Base-by-base conservation (phyloP, 1,140 invertebrate genomes). In the Oedothorax gibbosus region DNA sequence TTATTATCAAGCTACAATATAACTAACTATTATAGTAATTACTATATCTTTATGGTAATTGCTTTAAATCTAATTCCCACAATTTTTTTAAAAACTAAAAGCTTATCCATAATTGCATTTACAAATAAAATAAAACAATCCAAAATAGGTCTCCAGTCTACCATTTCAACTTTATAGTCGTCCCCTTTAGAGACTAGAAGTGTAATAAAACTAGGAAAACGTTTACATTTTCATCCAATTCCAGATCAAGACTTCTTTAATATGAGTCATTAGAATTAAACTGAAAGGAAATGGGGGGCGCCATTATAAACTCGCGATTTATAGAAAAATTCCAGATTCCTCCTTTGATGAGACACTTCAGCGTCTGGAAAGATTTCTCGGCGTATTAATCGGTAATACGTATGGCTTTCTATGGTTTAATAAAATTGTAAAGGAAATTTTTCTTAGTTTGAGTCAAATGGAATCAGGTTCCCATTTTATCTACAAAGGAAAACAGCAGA, bases 151-250 rank as follows among this genome's bases (percentile, higher is more conserved):
- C 68, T 71, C 20, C n/a, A n/a, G 7, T 20, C 50, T 53, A 9
- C 12, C n/a, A 4, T 53, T 71, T n/a, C 20, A 8, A 9, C n/a
- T 54, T 53, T 10, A n/a, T 53, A n/a, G 15, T 2, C 15, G 7
- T 0, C 14, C 68, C 68, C 68, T 18, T 18, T 9, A n/a, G 50
- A n/a, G 68, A 18, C 35, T 18, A 10, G 54, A 71, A 53, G 68
- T 71, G 50, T 71, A 20, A 71, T 71, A 51, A 71, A 54, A 71
- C 68, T 54, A 71, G 68, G 54, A 54, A 51, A 71, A 71, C 50
- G 50, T 71, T 53, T 71, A 54, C 68, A 71, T 71, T 71, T 71
- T 51, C 54, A 71, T 71, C 50, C 18, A 51, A 71, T 18, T 71
- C 51, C 49, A 1, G 49, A 35, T 51, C 15, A 71, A 54, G 51